Evolutionary conservation across 1,140 invertebrate genomes (phyloP).

Genomic region (Drosophila parabipectinata): DNA sequence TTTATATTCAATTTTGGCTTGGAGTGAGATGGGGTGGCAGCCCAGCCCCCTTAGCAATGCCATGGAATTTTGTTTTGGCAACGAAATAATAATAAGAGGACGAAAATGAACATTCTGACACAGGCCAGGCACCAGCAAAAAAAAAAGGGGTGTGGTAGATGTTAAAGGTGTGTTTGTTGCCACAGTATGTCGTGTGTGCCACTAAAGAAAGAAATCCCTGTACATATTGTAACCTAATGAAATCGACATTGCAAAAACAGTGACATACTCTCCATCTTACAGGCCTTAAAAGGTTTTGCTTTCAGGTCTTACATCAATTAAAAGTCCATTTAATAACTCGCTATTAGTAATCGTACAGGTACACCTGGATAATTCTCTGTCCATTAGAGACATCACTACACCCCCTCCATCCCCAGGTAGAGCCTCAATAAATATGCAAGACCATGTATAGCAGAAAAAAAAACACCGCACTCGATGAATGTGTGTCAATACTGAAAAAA

Average conservation of each 20-base stretch:
- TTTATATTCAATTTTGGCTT: constrained; percentile 72
- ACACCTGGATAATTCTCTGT: constrained; percentile 21
- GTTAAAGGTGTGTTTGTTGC: too few relatives aligned
- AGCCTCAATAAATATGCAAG: constrained; percentile 35
- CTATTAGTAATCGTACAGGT: neutral
- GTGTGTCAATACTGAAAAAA: constrained; percentile 35
- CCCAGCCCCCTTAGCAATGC: constrained; percentile 41
- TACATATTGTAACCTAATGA: constrained; percentile 20
- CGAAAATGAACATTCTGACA: constrained; percentile 61
- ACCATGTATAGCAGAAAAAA: constrained; percentile 17
- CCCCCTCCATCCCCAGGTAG: neutral
- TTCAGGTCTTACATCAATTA: neutral
- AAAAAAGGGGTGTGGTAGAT: constrained; percentile 13
- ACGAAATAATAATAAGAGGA: constrained; percentile 32
- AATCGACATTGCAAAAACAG: constrained; percentile 36
- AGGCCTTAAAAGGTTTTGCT: constrained; percentile 3
- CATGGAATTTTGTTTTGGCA: constrained; percentile 74
- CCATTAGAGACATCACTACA: constrained; percentile 29
- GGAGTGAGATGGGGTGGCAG: constrained; percentile 15
- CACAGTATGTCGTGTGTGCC: constrained; percentile 17
- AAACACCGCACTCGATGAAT: constrained; percentile 16
- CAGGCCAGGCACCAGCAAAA: constrained; percentile 15
- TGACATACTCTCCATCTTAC: constrained; percentile 13
- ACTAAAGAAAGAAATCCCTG: constrained; percentile 12
- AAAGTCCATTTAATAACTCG: neutral